These are phyloP conservation scores for Tragelaphus imberbis DNA, from an alignment of 2,113 vertebrate genomes.

Conservation along the genomic window DNA sequence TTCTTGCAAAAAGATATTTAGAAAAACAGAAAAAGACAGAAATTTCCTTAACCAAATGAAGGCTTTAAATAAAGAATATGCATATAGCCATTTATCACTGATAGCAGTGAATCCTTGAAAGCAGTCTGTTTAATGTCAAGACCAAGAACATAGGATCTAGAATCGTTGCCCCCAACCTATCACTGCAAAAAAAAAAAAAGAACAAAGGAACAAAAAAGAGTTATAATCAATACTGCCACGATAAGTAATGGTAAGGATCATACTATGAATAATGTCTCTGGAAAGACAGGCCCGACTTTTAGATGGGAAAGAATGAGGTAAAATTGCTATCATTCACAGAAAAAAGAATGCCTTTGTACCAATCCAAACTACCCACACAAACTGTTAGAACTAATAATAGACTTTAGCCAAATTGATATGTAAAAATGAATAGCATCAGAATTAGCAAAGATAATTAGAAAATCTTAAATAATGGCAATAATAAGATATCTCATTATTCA, in stretches of 20 bases:
- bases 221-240: background rate
- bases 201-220: background rate
- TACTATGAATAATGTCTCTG: background rate
- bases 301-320: background rate
- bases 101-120: background rate
- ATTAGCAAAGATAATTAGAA: background rate
- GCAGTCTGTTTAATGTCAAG: background rate
- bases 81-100: background rate
- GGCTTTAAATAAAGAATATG: background rate
- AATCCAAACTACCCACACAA: background rate
- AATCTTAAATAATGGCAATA: background rate
- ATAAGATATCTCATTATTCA: background rate
- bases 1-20: background rate
- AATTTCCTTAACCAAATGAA: background rate
- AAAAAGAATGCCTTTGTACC: background rate
- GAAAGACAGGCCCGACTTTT: background rate
- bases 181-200: background rate
- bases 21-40: background rate
- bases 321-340: background rate
- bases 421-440: background rate
- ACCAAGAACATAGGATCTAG: background rate
- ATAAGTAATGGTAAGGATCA: background rate
- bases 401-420: constrained; percentile 3
- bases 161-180: background rate
- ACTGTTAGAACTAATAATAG: background rate